Percentiles rank a stretch among this genome's conserved stretches.
phyloP scores from a whole-genome alignment of 2,797 vertebrate species.

The Parotocinclus haroldoi region DNA sequence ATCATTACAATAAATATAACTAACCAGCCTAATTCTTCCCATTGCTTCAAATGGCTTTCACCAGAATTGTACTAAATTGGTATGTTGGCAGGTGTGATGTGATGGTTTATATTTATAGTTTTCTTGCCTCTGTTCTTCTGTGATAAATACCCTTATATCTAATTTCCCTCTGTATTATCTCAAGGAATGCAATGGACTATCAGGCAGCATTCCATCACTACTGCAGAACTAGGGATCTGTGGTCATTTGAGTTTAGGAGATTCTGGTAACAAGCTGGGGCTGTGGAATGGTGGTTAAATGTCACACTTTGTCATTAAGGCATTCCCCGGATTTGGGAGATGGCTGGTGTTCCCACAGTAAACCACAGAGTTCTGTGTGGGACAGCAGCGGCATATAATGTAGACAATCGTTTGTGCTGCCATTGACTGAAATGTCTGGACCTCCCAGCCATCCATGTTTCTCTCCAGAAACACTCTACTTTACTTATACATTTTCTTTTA shows the following conservation, averaged over 20 bases:
- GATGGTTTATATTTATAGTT: constrained; percentile 50
- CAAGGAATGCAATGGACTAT: constrained; percentile 58
- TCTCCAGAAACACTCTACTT: no score
- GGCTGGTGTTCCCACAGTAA: constrained; percentile 28
- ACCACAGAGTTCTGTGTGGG: constrained; percentile 10
- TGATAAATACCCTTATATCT: constrained; percentile 55
- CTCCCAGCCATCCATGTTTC: no score
- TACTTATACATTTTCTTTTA: no score
- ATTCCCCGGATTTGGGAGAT: constrained; percentile 38
- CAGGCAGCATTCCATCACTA: constrained; percentile 50
- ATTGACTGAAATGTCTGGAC: no score
- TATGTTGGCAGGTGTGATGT: constrained; percentile 1
- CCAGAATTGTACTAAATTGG: no score
- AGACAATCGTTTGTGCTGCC: no score
- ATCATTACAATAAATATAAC: no score
- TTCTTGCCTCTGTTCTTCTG: constrained; percentile 52
- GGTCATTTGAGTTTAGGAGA: constrained; percentile 36
- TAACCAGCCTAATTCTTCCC: no score
- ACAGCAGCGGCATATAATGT: neutral
- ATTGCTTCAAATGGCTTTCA: no score
- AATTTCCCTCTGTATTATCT: constrained; percentile 61
- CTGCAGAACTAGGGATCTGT: constrained; percentile 51
- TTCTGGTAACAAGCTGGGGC: constrained; percentile 43
- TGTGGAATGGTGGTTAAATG: constrained; percentile 39
- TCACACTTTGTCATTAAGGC: constrained; percentile 52